Evolutionary conservation across 2,888 invertebrate genomes (phyloP), one percentile per base, ranked within the genome.

Genomic region (Chaetogeoica ovagalla): DNA sequence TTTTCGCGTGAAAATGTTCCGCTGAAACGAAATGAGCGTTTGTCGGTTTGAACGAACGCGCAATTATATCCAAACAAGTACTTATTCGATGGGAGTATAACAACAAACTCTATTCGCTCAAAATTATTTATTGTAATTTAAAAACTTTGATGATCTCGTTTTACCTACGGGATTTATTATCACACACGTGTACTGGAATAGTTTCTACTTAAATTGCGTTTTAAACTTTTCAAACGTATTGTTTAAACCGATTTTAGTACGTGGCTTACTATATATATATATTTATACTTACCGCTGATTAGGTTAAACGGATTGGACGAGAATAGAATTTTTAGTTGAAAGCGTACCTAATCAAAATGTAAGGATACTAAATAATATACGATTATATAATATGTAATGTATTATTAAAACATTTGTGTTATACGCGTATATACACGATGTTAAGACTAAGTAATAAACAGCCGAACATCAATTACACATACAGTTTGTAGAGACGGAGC

Each of bases 101-200:
- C 72, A 52, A 37, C 48, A n/a, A 62, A 73, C 30, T 62, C 30
- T 30, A 30, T 62, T 62, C n/a, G 62, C 48, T 48, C 62, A 52
- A n/a, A n/a, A 73, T 73, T 52, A 73, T 73, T 62, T 62, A 63
- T 62, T 48, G n/a, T 63, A 73, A 73, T 73, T 62, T 63, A 63
- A 21, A 63, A 73, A 73, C 62, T 73, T 73, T 37, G 63, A 73
- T 52, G 60, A 52, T 60, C 48, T 48, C 9, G 39, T 72, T 60
- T 72, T 72, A 43, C 43, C n/a, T 8, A n/a, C 21, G 72, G 30
- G 48, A 8, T 13, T 15, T 59, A 57, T 19, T 19, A 19, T 21
- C 30, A 30, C 30, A 30, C 30, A 30, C 30, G 4, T 30, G 15
- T 13, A 30, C 43, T 4, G 72, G 21, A 30, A 30, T 30, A 48